A percentile compares a stretch with the other conserved stretches of the same genome.
Conservation (phyloP, 2,888 invertebrate species). For the Euplexia lucipara region DNA sequence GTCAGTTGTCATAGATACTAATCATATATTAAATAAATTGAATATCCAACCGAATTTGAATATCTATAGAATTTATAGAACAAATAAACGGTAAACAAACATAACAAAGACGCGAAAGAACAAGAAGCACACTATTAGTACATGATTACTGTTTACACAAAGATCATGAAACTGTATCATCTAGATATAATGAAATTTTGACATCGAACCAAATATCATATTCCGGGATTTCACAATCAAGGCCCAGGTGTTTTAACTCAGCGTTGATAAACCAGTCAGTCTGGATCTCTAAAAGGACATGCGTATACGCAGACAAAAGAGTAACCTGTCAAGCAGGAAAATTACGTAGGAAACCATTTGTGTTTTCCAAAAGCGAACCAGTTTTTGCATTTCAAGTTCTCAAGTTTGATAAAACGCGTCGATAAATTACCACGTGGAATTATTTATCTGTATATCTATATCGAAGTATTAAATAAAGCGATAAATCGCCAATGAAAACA, state of each 20-base stretch:
- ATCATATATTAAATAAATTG: neutral
- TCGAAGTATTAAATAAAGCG: constrained; percentile 58
- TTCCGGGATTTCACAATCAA: constrained; percentile 53
- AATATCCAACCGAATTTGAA: too few relatives aligned
- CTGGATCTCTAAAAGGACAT: constrained; percentile 62
- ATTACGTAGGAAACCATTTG: constrained; percentile 60
- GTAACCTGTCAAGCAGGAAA: constrained; percentile 57
- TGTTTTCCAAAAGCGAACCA: constrained; percentile 52
- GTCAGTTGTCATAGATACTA: neutral
- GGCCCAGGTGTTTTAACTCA: constrained; percentile 60
- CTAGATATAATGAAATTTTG: constrained; percentile 17
- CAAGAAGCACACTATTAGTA: neutral
- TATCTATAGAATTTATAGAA: too few relatives aligned
- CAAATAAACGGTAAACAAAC: too few relatives aligned
- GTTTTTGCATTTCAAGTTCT: constrained; percentile 52
- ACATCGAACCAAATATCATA: constrained; percentile 35
- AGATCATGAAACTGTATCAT: constrained; percentile 21
- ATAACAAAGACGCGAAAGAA: neutral
- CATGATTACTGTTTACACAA: neutral
- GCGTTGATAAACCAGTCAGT: constrained; percentile 61
- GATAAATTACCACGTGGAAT: constrained; percentile 46
- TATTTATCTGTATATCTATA: constrained; percentile 51
- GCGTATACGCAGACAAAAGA: constrained; percentile 59
- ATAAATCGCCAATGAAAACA: constrained; percentile 63
- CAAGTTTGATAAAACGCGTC: constrained; percentile 39